Percentiles rank a stretch among this genome's conserved stretches.
Conservation (phyloP, 2,888 invertebrate genomes). For the Mythimna ferrago region DNA sequence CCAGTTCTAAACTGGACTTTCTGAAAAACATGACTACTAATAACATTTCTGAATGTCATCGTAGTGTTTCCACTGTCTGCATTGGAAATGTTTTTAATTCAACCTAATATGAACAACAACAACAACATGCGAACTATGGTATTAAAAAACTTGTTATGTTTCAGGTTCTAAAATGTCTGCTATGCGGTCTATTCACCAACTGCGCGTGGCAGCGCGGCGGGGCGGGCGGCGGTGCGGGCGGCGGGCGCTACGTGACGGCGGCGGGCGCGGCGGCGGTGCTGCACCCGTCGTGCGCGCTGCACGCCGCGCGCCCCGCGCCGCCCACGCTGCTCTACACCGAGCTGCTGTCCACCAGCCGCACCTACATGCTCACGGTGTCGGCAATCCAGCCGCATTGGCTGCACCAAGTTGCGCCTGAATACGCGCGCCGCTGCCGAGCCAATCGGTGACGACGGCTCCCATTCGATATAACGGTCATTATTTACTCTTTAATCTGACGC, state of each 20-base stretch:
- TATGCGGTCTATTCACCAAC: conserved; percentile 96
- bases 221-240: conserved; percentile 74
- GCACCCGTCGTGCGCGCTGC: conserved; percentile 95
- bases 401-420: conserved; percentile 82
- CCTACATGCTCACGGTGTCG: conserved; percentile 95
- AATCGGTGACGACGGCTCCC: conserved; percentile 75
- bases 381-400: conserved; percentile 96
- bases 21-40: no score
- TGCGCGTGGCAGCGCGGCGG: conserved; percentile 94
- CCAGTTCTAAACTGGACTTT: no score
- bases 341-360: conserved; percentile 95
- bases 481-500: conserved; percentile 14
- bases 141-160: conserved; percentile 19
- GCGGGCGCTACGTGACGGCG: conserved; percentile 89
- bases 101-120: no score
- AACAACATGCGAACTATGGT: no score
- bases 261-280: conserved; percentile 91
- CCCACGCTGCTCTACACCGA: conserved; percentile 96
- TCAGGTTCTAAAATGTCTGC: conserved; percentile 93
- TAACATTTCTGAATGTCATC: no score
- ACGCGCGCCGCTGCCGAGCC: conserved; percentile 80
- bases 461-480: conserved; percentile 1
- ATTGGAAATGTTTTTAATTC: no score
- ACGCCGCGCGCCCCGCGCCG: conserved; percentile 91
- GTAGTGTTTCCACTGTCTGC: no score